A percentile compares a stretch with the other conserved stretches of the same genome.
phyloP scores from a whole-genome alignment of 2,888 invertebrate genomes.

The Melieria omissa region DNA sequence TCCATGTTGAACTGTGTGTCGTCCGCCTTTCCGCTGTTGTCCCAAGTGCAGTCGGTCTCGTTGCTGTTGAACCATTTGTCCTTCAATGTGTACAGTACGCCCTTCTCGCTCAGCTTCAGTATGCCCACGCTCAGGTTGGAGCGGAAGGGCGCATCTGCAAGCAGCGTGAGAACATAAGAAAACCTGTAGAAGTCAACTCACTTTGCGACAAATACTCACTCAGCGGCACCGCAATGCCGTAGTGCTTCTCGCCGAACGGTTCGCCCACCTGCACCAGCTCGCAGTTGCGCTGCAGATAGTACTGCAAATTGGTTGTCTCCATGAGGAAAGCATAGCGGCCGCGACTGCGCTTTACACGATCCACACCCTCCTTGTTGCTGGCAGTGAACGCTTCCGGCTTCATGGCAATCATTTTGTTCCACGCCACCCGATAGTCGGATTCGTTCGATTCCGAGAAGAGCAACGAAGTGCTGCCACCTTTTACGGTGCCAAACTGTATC shows the following conservation, averaged over 20 bases:
- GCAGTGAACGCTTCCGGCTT: conserved; percentile 83
- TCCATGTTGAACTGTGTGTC: conserved; percentile 52
- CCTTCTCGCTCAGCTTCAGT: conserved; percentile 90
- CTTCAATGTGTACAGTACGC: conserved; percentile 81
- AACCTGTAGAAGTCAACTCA: background rate
- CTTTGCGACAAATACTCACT: conserved; percentile 74
- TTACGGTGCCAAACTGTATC: conserved; percentile 91
- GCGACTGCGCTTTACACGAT: conserved; percentile 78
- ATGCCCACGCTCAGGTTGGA: conserved; percentile 88
- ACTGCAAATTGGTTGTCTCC: conserved; percentile 95
- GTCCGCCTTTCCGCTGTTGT: background rate
- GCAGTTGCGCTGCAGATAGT: conserved; percentile 83
- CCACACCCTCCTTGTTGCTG: conserved; percentile 85
- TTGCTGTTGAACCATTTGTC: conserved; percentile 89
- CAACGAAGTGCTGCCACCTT: conserved; percentile 86
- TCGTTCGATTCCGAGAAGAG: conserved; percentile 92
- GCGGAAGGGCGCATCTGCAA: conserved; percentile 78
- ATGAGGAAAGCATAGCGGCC: conserved; percentile 92
- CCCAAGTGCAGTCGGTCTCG: conserved; percentile 63
- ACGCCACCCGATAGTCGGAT: conserved; percentile 87
- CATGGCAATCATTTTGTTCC: conserved; percentile 86
- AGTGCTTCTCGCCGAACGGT: conserved; percentile 89
- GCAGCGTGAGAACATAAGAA: background rate
- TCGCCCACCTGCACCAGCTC: conserved; percentile 83
- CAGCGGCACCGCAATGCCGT: conserved; percentile 92